Evolutionary conservation across 92 coral and sea anemone species (phyloP), one percentile per base, ranked within the genome.

Genomic region (Meandrina meandrites): DNA sequence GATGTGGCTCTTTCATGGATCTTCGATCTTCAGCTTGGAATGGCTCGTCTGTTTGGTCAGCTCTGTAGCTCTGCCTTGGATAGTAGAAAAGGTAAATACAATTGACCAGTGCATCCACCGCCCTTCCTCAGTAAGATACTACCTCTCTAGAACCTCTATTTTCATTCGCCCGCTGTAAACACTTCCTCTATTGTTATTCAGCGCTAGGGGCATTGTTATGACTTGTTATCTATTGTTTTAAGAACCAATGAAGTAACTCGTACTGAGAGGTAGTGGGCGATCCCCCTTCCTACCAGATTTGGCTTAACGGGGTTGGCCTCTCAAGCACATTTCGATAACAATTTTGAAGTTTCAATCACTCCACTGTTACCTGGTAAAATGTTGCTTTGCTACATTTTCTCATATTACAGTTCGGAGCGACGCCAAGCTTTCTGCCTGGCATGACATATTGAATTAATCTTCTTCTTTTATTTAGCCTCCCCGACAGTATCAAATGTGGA

Each of bases 1-100:
- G 99, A 97, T 78, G 95, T 97, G 5, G 98, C 99, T 22, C 81
- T 97, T 17, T 97, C 99, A 0, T 97, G 99, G 99, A 86, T 97
- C 57, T 97, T 97, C 89, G 99, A 97, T 84, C 92, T 97, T 34
- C 99, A 95, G 94, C 94, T 97, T 66, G 99, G 99, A 66, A 93
- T 97, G 94, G 99, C 99, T 47, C 96, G 98, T 40, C 81, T 97
- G 81, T 97, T 97, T 90, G 99, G 99, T 47, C 92, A 92, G 79
- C 89, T 95, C 28, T 97, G 99, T 60, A 97, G 99, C 86, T 93
- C 99, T 4, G 94, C 98, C 14, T 83, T 97, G 93, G 98, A 94
- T 68, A 91, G 90, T 14, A 89, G 94, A 76, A 94, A 94, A 93
- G 92, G 98, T 94, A 83, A 58, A 19, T 24, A 8, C 19, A 58